Percentiles rank a stretch among this genome's conserved stretches.
Conservation (phyloP, 2,113 vertebrate genomes). For the Sterna hirundo region DNA sequence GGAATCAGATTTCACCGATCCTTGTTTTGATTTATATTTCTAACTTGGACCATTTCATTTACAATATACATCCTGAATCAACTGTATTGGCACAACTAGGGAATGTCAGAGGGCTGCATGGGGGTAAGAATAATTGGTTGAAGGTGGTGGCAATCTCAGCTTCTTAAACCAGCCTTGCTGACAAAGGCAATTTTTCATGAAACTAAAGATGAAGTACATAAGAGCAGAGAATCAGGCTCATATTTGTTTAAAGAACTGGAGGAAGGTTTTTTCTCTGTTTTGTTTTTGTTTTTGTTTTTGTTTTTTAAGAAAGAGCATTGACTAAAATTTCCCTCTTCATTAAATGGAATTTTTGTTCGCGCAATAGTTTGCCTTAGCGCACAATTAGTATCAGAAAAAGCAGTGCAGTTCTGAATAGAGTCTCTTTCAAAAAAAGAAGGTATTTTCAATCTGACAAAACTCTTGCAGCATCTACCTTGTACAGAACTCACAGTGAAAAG, state of each 20-base stretch:
- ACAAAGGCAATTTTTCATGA: neutral
- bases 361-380: neutral
- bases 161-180: neutral
- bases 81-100: neutral
- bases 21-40: neutral
- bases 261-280: neutral
- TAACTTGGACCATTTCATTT: neutral
- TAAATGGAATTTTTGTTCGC: neutral
- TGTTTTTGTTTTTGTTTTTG: neutral
- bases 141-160: neutral
- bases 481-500: neutral
- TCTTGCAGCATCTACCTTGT: neutral
- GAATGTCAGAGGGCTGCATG: neutral
- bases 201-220: neutral
- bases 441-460: constrained; percentile 9
- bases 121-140: neutral
- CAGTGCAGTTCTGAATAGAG: neutral
- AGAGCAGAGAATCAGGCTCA: neutral
- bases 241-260: neutral
- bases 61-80: neutral
- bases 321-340: neutral
- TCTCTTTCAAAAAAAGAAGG: neutral
- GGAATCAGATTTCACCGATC: neutral
- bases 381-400: neutral
- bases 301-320: neutral